Conservation (phyloP, 2,797 vertebrate species). For the Ispidina picta region DNA sequence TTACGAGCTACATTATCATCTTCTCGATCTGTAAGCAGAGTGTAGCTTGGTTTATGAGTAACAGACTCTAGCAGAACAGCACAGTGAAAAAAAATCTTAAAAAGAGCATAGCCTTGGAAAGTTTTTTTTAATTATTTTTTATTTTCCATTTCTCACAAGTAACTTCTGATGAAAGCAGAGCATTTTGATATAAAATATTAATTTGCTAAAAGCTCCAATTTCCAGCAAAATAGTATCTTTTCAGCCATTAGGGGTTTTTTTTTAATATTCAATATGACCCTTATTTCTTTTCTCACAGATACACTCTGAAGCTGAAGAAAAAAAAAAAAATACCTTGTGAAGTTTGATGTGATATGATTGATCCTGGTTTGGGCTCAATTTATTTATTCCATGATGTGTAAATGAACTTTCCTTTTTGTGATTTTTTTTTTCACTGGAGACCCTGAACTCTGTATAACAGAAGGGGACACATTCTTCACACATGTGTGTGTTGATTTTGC, state of each 20-base stretch:
- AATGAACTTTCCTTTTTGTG: background rate
- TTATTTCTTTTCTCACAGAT: background rate
- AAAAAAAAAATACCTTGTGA: background rate
- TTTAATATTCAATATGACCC: background rate
- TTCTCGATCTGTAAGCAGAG: background rate
- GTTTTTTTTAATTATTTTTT: too few relatives aligned
- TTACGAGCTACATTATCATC: background rate
- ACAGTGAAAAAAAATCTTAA: background rate
- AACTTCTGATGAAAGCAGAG: background rate
- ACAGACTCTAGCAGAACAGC: background rate
- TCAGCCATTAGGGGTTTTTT: background rate
- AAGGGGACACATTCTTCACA: background rate
- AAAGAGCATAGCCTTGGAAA: background rate
- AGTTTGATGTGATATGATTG: background rate
- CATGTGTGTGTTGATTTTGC: background rate
- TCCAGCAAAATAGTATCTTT: background rate
- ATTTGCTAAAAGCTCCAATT: background rate
- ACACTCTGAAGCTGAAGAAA: background rate
- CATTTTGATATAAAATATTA: background rate
- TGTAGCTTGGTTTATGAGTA: background rate
- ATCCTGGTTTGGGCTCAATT: background rate
- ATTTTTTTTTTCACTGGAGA: background rate
- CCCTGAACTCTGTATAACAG: background rate
- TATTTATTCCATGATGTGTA: background rate
- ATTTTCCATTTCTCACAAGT: background rate